phyloP scores from a whole-genome alignment of 2,113 vertebrate species.

The Mandrillus leucophaeus region DNA sequence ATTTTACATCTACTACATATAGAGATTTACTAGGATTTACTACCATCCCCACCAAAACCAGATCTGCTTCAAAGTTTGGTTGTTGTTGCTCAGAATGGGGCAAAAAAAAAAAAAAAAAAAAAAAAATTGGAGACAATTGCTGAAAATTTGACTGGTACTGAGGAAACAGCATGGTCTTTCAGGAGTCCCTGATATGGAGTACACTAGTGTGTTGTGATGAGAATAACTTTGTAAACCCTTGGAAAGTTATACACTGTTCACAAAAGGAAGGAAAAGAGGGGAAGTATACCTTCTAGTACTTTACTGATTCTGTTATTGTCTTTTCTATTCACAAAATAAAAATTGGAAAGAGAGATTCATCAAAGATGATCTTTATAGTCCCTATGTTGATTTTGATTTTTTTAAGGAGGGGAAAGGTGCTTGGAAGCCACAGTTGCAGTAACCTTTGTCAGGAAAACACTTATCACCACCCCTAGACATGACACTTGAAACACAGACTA shows the following conservation, averaged over 20 bases:
- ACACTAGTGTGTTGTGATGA: neutral
- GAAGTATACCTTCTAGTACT: neutral
- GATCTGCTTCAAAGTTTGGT: neutral
- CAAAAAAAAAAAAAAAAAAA: neutral
- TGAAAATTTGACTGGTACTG: neutral
- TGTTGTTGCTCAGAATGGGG: neutral
- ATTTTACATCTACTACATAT: neutral
- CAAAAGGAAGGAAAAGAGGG: neutral
- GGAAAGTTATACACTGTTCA: neutral
- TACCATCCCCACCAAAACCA: neutral
- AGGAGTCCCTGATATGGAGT: neutral
- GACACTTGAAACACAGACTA: neutral
- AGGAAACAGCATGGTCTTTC: neutral
- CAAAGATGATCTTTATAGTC: neutral
- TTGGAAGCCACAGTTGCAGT: neutral
- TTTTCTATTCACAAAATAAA: neutral
- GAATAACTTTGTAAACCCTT: conserved; percentile 36
- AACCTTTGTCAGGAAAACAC: neutral
- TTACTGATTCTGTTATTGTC: neutral
- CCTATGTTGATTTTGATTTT: neutral
- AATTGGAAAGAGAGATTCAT: neutral
- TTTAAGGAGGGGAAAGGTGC: neutral
- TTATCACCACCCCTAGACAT: too few relatives aligned
- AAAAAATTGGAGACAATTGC: conserved; percentile 1
- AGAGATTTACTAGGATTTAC: neutral